These are phyloP conservation scores for Gnatocerus cornutus DNA, from an alignment of 2,888 invertebrate genomes.

Conservation along the genomic window DNA sequence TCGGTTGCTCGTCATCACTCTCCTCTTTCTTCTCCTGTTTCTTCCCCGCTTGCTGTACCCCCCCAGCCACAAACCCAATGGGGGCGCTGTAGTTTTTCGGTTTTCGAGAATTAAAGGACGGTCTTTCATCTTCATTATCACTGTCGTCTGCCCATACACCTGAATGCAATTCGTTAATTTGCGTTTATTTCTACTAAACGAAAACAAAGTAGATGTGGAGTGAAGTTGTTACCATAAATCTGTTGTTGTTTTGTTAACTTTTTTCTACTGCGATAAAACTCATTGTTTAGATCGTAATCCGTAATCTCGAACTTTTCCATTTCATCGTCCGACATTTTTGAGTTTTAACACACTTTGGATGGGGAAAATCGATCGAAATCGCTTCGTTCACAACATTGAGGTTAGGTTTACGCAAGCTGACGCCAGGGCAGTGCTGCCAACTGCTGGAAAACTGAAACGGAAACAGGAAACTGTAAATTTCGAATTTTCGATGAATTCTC, in stretches of 20 bases:
- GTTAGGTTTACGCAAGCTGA: slow-evolving; percentile 14
- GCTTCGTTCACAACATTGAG: slow-evolving; percentile 13
- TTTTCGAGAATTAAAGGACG: slow-evolving; percentile 68
- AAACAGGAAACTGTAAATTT: no score
- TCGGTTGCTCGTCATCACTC: slow-evolving; percentile 61
- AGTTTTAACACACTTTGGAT: slow-evolving; percentile 17
- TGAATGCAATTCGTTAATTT: slow-evolving; percentile 64
- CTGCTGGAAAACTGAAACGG: no score
- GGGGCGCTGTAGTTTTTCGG: slow-evolving; percentile 88
- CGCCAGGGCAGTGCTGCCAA: slow-evolving; percentile 1
- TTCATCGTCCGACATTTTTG: slow-evolving; percentile 86
- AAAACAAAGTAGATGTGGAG: slow-evolving; percentile 26
- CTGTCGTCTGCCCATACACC: slow-evolving; percentile 95
- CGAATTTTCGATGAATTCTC: no score
- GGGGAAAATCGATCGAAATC: slow-evolving; percentile 25
- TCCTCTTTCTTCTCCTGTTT: slow-evolving; percentile 72
- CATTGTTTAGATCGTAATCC: slow-evolving; percentile 94
- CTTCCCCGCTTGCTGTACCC: slow-evolving; percentile 89
- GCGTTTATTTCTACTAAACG: slow-evolving; percentile 8
- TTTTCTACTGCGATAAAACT: slow-evolving; percentile 85
- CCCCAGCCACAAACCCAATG: slow-evolving; percentile 93
- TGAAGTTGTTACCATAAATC: slow-evolving; percentile 84
- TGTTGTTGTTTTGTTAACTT: slow-evolving; percentile 90
- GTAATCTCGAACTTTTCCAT: slow-evolving; percentile 96
- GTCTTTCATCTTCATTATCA: slow-evolving; percentile 78